Conservation (phyloP, 2,113 vertebrate genomes). For the Boleophthalmus pectinirostris region DNA sequence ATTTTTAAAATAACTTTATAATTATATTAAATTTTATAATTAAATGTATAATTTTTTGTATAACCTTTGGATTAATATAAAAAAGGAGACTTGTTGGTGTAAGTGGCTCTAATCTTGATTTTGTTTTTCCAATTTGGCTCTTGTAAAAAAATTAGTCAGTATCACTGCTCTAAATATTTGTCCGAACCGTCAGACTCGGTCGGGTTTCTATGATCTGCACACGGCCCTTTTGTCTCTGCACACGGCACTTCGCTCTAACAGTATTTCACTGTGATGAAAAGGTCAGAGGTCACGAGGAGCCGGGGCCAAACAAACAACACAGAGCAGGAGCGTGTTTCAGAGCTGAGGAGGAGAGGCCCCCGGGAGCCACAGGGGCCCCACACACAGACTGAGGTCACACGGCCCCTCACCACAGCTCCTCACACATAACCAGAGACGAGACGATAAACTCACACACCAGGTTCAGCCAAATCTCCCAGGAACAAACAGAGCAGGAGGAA, state of each 20-base stretch:
- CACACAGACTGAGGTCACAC: neutral
- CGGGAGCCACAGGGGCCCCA: conserved; percentile 50
- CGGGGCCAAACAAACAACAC: conserved; percentile 57
- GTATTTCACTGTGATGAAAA: conserved; percentile 76
- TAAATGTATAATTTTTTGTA: too few species aligned
- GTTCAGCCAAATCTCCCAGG: conserved; percentile 64
- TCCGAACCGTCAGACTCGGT: too few species aligned
- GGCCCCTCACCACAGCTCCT: conserved; percentile 39
- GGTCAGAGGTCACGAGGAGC: conserved; percentile 71
- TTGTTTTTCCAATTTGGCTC: too few species aligned
- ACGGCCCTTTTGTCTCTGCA: too few species aligned
- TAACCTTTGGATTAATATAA: too few species aligned
- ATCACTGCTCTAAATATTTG: too few species aligned
- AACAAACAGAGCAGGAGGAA: conserved; percentile 63
- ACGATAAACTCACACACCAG: conserved; percentile 68
- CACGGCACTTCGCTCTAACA: conserved; percentile 67
- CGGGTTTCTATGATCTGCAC: too few species aligned
- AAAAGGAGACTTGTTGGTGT: too few species aligned
- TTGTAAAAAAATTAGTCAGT: too few species aligned
- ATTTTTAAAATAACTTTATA: too few species aligned
- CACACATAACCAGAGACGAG: conserved; percentile 56
- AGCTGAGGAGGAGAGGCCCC: conserved; percentile 44
- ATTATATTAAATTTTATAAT: too few species aligned
- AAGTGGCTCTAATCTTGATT: too few species aligned
- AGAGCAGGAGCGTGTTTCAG: conserved; percentile 41